Evolutionary conservation across 2,113 vertebrate species (phyloP), one percentile per base, ranked within the genome.

Genomic region (Marmota monax): DNA sequence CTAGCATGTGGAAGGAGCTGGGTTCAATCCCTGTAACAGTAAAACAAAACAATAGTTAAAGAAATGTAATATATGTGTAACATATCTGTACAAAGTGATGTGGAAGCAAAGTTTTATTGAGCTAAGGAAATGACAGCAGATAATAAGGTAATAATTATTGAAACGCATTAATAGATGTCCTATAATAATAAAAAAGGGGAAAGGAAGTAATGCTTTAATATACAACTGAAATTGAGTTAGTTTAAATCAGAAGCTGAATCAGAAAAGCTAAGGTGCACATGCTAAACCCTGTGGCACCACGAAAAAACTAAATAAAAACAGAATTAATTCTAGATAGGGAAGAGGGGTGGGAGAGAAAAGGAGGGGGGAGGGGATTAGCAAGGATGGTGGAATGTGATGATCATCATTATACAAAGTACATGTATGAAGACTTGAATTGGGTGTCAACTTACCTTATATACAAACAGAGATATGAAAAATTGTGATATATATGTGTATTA

Each of bases 201-300:
- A 63, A 42, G 67, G 56, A 9, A 87, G 9, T 84, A 72, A 79
- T 65, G 45, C 48, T 78, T 88, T 13, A 74, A 12, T 48, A 48
- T 45, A 27, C 18, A 93, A 70, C 10, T 53, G 6, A 74, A 76
- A 89, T 56, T 84, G 70, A 73, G 17, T 48, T 88, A 77, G 37
- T 88, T 92, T 78, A 94, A 84, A 88, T 73, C 53, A 92, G 89
- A 78, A 96, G 23, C 29, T 73, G 56, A 88, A 79, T 67, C 29
- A 69, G 72, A 95, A 76, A 85, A 84, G 45, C 39, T 67, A 89
- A 82, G 80, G 34, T 85, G n/a, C 37, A 76, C 34, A 80, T 20
- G 17, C 56, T n/a, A 61, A 95, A 80, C 12, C 16, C 56, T 61
- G 80, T 34, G 34, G 34, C 25, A 94, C 53, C 84, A 85, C 22